A percentile compares a stretch with the other conserved stretches of the same genome.
Conservation (phyloP, 92 coral and sea anemone genomes). For the Micromussa lordhowensis region DNA sequence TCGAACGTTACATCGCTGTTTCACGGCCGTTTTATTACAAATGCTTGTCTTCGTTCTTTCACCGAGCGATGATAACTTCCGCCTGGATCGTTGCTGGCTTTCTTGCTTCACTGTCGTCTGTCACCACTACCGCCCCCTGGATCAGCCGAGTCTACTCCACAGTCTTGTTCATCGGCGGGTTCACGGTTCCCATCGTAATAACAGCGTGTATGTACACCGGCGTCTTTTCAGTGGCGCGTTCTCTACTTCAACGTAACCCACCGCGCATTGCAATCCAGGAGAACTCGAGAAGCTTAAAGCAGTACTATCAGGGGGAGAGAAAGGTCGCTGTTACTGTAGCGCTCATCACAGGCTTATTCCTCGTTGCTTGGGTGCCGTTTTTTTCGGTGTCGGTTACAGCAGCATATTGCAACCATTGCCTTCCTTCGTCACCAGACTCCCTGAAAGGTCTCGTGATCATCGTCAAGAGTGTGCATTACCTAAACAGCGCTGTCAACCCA, state of each 20-base stretch:
- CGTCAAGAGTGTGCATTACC: slow-evolving; percentile 88
- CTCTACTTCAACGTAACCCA: slow-evolving; percentile 57
- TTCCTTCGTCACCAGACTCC: slow-evolving; percentile 27
- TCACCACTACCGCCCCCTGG: slow-evolving; percentile 15
- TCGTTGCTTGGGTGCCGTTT: slow-evolving; percentile 85
- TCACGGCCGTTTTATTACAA: slow-evolving; percentile 71
- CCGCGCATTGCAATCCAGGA: not conserved
- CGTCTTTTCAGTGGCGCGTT: slow-evolving; percentile 61
- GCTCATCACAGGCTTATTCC: slow-evolving; percentile 56
- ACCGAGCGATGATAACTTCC: slow-evolving; percentile 43
- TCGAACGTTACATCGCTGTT: slow-evolving; percentile 73
- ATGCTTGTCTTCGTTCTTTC: slow-evolving; percentile 34
- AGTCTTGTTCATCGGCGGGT: slow-evolving; percentile 47
- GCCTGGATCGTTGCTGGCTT: slow-evolving; percentile 29
- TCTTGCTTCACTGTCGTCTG: slow-evolving; percentile 6
- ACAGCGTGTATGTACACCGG: slow-evolving; percentile 46
- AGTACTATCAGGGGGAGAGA: slow-evolving; percentile 57
- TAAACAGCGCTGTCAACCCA: slow-evolving; percentile 91
- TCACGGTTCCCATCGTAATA: slow-evolving; percentile 36
- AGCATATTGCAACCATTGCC: slow-evolving; percentile 45
- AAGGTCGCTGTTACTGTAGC: slow-evolving; percentile 65
- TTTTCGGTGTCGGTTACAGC: slow-evolving; percentile 61
- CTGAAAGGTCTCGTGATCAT: slow-evolving; percentile 46
- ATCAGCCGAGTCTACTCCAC: slow-evolving; percentile 32
- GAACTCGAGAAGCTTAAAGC: slow-evolving; percentile 19